Evolutionary conservation across 2,797 vertebrate species (phyloP).

Genomic region (Micropoecilia bifurca): DNA sequence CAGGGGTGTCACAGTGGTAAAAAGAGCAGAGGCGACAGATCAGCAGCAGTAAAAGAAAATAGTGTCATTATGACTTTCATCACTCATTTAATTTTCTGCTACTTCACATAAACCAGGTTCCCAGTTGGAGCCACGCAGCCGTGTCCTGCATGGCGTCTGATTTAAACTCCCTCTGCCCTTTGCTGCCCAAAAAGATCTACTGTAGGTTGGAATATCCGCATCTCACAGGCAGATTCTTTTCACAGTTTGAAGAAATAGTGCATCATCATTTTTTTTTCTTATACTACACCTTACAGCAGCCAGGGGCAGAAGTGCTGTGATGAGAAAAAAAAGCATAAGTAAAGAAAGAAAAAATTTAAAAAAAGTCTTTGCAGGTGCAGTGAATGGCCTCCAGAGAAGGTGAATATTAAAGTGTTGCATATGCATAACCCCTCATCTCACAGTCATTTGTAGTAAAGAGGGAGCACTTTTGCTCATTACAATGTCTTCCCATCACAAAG

Average conservation of each 20-base stretch:
- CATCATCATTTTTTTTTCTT: constrained; percentile 15
- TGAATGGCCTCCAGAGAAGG: constrained; percentile 20
- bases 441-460: constrained; percentile 7
- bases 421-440: constrained; percentile 12
- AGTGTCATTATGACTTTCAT: constrained; percentile 46
- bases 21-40: constrained; percentile 48
- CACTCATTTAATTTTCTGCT: constrained; percentile 52
- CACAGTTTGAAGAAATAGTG: constrained; percentile 26
- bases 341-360: background rate
- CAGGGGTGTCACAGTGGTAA: constrained; percentile 49
- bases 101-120: constrained; percentile 29
- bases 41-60: constrained; percentile 51
- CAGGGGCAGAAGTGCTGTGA: constrained; percentile 10
- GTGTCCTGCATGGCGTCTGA: constrained; percentile 19
- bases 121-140: constrained; percentile 36
- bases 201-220: constrained; percentile 29
- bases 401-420: constrained; percentile 17
- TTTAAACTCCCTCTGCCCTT: constrained; percentile 35
- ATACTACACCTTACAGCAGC: constrained; percentile 14
- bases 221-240: constrained; percentile 19
- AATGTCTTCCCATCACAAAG: constrained; percentile 5
- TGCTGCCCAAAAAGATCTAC: constrained; percentile 32
- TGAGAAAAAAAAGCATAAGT: constrained; percentile 10
- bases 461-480: constrained; percentile 24
- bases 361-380: constrained; percentile 26